These are phyloP conservation scores for Paramisgurnus dabryanus DNA, from an alignment of 2,113 vertebrate genomes.

Conservation along the genomic window DNA sequence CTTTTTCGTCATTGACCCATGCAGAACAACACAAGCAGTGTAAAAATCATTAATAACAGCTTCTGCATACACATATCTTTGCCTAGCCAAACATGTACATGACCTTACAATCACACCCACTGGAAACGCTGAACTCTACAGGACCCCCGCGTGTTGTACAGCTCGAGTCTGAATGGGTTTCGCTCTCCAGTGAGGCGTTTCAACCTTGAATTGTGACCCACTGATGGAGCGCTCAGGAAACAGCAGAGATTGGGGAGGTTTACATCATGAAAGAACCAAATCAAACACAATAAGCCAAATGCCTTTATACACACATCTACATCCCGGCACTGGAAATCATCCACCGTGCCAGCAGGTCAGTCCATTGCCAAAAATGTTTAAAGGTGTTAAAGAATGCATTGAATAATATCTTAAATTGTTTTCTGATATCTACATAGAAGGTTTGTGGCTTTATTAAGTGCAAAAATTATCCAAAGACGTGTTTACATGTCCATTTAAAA, in stretches of 20 bases:
- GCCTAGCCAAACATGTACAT: background rate
- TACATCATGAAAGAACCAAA: conserved; percentile 11
- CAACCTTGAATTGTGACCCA: conserved; percentile 61
- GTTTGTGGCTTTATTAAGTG: too few species aligned
- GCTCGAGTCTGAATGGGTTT: conserved; percentile 41
- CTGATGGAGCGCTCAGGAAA: conserved; percentile 53
- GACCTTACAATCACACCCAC: background rate
- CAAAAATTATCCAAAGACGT: too few species aligned
- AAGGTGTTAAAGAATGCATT: too few species aligned
- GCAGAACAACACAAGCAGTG: background rate
- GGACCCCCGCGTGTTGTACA: conserved; percentile 23
- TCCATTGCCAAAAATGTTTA: conserved; percentile 65
- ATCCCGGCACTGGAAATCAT: conserved; percentile 27
- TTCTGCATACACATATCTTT: too few species aligned
- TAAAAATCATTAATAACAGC: background rate
- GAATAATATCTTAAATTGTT: too few species aligned
- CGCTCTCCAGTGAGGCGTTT: conserved; percentile 42
- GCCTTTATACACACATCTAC: background rate
- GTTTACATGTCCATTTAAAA: too few species aligned
- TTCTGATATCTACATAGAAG: too few species aligned
- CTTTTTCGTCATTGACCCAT: background rate
- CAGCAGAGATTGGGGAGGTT: conserved; percentile 47
- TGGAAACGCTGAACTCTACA: conserved; percentile 37
- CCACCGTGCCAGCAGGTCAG: conserved; percentile 60
- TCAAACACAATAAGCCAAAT: conserved; percentile 28